Conservation (phyloP, 2,888 invertebrate genomes). For the Pachydiplax longipennis region DNA sequence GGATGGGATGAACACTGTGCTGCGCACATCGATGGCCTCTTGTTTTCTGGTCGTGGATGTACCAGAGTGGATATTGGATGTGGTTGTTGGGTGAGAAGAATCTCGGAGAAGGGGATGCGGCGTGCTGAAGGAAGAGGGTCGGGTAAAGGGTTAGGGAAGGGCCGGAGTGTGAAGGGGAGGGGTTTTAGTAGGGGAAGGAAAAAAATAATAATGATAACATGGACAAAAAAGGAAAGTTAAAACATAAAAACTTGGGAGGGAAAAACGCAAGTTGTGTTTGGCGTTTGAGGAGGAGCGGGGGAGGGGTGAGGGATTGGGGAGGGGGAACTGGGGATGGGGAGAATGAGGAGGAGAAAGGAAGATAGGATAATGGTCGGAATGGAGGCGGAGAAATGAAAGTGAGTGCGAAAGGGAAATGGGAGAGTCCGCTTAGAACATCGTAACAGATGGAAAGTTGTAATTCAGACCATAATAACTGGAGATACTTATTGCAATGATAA, state of each 20-base stretch:
- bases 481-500: too few species aligned
- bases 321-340: not conserved
- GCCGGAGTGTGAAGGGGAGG: not conserved
- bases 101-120: not conserved
- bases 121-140: not conserved
- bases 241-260: slow-evolving; percentile 23
- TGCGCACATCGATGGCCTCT: not conserved
- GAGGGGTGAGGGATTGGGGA: not conserved
- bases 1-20: not conserved
- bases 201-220: slow-evolving; percentile 30
- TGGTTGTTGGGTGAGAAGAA: not conserved
- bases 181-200: not conserved
- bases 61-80: slow-evolving; percentile 18
- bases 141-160: not conserved
- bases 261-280: slow-evolving; percentile 5
- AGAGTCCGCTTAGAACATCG: too few species aligned
- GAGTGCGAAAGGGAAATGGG: not conserved
- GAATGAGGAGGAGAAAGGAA: not conserved
- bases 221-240: slow-evolving; percentile 21
- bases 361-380: not conserved
- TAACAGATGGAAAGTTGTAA: too few species aligned
- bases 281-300: not conserved
- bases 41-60: slow-evolving; percentile 9
- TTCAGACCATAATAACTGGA: too few species aligned
- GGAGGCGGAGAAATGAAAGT: not conserved